Evolutionary conservation across 1,140 invertebrate genomes (phyloP).

Genomic region (Linepithema humile): DNA sequence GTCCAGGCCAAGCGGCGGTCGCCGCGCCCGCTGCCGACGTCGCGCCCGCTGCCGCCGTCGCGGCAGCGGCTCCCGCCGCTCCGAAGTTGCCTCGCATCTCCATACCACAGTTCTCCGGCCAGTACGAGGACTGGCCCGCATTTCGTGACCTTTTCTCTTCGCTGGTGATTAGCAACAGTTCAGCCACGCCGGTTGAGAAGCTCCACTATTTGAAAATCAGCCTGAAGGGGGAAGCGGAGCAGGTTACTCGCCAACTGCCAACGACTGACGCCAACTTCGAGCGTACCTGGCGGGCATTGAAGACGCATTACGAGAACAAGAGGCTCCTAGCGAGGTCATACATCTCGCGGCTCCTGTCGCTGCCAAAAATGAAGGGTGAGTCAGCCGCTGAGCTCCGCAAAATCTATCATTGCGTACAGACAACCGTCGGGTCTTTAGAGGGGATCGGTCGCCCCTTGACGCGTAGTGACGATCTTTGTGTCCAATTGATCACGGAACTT

Average conservation of each 20-base stretch:
- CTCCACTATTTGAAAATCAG: neutral
- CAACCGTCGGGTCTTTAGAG: neutral
- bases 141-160: neutral
- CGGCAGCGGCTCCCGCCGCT: no score
- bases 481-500: neutral
- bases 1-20: no score
- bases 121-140: neutral
- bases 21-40: no score
- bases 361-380: neutral
- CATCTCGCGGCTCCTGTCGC: neutral
- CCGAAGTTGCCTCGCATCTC: neutral
- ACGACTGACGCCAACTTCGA: no score
- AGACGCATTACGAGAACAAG: no score
- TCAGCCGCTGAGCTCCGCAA: neutral
- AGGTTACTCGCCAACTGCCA: no score
- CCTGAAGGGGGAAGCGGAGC: no score
- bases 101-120: neutral
- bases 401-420: neutral
- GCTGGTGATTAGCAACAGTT: neutral
- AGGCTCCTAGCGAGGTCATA: no score
- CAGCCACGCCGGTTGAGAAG: neutral
- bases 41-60: no score
- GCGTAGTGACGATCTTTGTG: neutral
- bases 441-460: neutral
- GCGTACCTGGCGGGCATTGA: no score